Conservation (phyloP, 2,797 vertebrate species). For the Neosilurus mollespiculum region DNA sequence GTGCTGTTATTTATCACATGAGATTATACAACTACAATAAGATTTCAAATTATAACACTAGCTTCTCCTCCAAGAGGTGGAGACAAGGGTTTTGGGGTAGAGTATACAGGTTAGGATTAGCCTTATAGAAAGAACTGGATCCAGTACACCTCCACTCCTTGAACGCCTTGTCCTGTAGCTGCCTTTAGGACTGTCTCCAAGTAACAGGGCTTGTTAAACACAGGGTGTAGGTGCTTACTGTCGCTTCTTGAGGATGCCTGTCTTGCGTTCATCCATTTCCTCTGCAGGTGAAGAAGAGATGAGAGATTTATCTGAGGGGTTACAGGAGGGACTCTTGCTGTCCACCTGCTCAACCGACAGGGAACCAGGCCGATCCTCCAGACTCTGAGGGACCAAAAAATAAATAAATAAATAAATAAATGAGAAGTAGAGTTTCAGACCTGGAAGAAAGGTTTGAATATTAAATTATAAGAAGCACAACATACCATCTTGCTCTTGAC, state of each 20-base stretch:
- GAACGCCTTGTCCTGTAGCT: background rate
- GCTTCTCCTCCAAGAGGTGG: background rate
- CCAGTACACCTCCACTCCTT: background rate
- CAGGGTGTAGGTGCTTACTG: slow-evolving; percentile 79
- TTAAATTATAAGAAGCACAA: background rate
- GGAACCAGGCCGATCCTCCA: slow-evolving; percentile 94
- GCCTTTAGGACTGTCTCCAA: background rate
- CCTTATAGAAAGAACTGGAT: background rate
- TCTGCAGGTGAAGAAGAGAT: slow-evolving; percentile 95
- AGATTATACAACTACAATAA: background rate
- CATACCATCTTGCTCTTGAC: slow-evolving; percentile 99
- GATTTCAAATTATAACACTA: too few relatives aligned
- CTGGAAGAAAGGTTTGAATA: too few relatives aligned
- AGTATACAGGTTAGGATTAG: background rate
- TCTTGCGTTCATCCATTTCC: slow-evolving; percentile 93
- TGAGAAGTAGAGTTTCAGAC: background rate
- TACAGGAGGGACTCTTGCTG: slow-evolving; percentile 93
- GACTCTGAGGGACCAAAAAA: slow-evolving; percentile 70
- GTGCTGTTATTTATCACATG: background rate
- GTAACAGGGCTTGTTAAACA: background rate
- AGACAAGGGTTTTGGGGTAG: background rate
- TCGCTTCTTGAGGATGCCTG: slow-evolving; percentile 89
- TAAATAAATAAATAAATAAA: background rate
- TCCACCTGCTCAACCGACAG: slow-evolving; percentile 90
- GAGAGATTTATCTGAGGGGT: slow-evolving; percentile 94